Percentiles rank a stretch among this genome's conserved stretches.
phyloP scores from a whole-genome alignment of 2,113 vertebrate genomes.

The Hippocampus guttulatus region DNA sequence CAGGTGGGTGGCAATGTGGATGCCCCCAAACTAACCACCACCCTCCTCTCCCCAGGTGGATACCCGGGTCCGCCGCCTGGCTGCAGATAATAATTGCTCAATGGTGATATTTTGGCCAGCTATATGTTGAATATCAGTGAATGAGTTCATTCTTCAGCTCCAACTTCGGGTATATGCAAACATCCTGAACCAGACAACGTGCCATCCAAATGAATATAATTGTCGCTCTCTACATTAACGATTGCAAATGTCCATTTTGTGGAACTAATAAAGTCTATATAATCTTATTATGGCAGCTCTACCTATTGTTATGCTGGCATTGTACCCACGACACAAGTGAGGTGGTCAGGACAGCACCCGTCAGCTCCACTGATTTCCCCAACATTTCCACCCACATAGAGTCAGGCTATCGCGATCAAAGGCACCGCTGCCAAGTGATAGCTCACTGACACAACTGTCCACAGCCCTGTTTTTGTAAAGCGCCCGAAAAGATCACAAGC shows the following conservation, averaged over 20 bases:
- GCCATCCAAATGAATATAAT: background rate
- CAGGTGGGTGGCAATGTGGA: too few species aligned
- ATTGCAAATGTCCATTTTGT: too few species aligned
- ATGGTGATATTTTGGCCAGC: too few species aligned
- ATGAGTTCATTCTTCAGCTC: too few species aligned
- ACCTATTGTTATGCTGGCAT: background rate
- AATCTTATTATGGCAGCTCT: background rate
- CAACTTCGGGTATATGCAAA: too few species aligned
- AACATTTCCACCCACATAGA: slow-evolving; percentile 51
- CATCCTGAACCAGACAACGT: too few species aligned
- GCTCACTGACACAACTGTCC: slow-evolving; percentile 54
- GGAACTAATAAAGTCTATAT: too few species aligned
- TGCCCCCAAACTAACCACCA: too few species aligned
- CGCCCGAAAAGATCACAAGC: slow-evolving; percentile 14
- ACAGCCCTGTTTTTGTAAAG: slow-evolving; percentile 35
- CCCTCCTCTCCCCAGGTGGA: too few species aligned
- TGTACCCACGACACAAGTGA: slow-evolving; percentile 18
- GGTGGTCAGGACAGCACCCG: slow-evolving; percentile 28
- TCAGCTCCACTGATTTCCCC: slow-evolving; percentile 50
- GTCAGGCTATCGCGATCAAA: slow-evolving; percentile 52
- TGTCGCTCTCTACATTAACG: background rate
- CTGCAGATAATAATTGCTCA: too few species aligned
- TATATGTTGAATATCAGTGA: too few species aligned
- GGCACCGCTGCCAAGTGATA: slow-evolving; percentile 34
- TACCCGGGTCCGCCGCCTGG: too few species aligned